These are phyloP conservation scores for Dasypogon diadema DNA, from an alignment of 2,888 invertebrate species.

Conservation along the genomic window DNA sequence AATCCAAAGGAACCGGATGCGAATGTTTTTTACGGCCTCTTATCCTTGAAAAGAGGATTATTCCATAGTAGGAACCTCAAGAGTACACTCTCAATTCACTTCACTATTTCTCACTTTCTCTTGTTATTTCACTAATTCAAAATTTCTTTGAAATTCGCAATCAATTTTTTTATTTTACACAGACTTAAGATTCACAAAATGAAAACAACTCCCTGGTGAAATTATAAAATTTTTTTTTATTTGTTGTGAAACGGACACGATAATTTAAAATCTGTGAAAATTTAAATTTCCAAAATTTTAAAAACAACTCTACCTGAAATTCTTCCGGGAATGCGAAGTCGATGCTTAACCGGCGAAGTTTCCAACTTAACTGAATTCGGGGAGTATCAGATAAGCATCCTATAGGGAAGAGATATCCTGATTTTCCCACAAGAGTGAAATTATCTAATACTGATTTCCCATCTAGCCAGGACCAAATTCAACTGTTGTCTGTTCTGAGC, in stretches of 20 bases:
- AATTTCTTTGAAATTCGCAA: background rate
- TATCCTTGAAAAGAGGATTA: slow-evolving; percentile 7
- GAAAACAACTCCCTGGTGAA: too few relatives aligned
- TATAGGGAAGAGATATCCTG: slow-evolving; percentile 16
- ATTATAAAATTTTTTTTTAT: background rate
- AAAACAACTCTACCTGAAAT: background rate
- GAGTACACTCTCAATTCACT: slow-evolving; percentile 12
- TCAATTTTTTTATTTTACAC: background rate
- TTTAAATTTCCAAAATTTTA: too few relatives aligned
- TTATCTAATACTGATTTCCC: background rate
- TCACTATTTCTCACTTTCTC: background rate
- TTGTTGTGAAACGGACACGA: too few relatives aligned
- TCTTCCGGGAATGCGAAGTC: slow-evolving; percentile 10
- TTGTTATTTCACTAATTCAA: background rate
- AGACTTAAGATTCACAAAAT: too few relatives aligned
- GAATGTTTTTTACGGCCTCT: background rate
- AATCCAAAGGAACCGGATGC: slow-evolving; percentile 13
- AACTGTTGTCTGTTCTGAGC: background rate
- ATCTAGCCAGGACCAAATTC: background rate
- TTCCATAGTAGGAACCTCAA: slow-evolving; percentile 33
- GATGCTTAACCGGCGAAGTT: slow-evolving; percentile 53
- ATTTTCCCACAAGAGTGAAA: background rate
- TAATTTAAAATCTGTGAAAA: background rate
- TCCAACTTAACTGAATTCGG: slow-evolving; percentile 52
- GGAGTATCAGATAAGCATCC: slow-evolving; percentile 28